Percentiles rank a stretch among this genome's conserved stretches.
Evolutionary conservation across 2,797 vertebrate species (phyloP).

Genomic region (Fringilla coelebs): DNA sequence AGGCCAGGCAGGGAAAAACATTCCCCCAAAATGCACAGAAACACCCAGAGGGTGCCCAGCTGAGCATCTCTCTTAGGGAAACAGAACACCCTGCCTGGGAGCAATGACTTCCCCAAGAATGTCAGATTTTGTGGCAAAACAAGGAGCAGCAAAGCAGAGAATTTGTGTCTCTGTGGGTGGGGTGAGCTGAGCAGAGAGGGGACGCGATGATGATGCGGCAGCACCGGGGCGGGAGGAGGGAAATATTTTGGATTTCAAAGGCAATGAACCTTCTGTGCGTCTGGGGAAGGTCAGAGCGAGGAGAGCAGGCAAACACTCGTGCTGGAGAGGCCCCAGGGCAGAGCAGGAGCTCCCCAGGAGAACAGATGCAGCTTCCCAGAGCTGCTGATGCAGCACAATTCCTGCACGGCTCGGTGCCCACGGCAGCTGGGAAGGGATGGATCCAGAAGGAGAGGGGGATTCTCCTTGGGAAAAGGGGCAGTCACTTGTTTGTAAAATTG

Average conservation of each 20-base stretch:
- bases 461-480: neutral
- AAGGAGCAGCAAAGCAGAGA: neutral
- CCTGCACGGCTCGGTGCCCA: neutral
- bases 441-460: accelerated
- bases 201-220: neutral
- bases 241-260: accelerated
- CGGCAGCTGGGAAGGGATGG: neutral
- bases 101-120: neutral
- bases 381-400: neutral
- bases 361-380: neutral
- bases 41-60: neutral
- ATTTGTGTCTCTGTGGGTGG: neutral
- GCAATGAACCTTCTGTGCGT: accelerated
- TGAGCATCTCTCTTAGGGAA: neutral
- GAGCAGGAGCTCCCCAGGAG: neutral
- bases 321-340: neutral
- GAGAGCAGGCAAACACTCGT: neutral
- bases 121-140: accelerated
- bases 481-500: too few species aligned
- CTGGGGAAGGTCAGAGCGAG: neutral
- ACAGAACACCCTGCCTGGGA: neutral
- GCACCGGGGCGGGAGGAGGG: neutral
- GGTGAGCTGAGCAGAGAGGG: neutral
- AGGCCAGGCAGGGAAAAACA: neutral
- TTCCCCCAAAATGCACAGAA: neutral